A percentile compares a stretch with the other conserved stretches of the same genome.
phyloP scores from a whole-genome alignment of 1,140 invertebrate species.

The Bradysia coprophila region DNA sequence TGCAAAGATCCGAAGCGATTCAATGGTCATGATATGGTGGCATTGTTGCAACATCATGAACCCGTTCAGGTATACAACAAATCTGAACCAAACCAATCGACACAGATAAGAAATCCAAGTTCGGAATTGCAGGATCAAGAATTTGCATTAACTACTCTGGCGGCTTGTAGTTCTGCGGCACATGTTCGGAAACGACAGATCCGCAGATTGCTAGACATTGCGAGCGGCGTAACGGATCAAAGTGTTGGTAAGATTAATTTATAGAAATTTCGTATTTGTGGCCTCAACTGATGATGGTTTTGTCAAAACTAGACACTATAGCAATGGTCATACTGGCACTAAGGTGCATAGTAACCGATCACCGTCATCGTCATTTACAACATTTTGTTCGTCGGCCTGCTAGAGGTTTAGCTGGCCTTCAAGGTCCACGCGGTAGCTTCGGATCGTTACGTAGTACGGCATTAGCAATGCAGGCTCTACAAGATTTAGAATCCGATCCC shows the following conservation, averaged over 20 bases:
- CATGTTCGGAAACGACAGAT: constrained; percentile 64
- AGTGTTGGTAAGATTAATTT: constrained; percentile 38
- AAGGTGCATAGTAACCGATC: constrained; percentile 67
- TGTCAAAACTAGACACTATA: constrained; percentile 72
- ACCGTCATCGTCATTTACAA: constrained; percentile 55
- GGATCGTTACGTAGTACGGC: constrained; percentile 64
- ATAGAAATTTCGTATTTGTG: neutral
- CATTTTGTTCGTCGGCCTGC: constrained; percentile 57
- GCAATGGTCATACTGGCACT: constrained; percentile 66
- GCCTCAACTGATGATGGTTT: too few relatives aligned
- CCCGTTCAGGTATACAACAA: constrained; percentile 49
- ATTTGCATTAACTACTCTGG: constrained; percentile 42
- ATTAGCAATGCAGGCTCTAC: constrained; percentile 55
- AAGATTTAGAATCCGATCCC: constrained; percentile 43
- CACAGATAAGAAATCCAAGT: constrained; percentile 21
- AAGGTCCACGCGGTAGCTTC: constrained; percentile 60
- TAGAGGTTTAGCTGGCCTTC: constrained; percentile 49
- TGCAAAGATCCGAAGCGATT: constrained; percentile 68
- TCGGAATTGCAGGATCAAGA: constrained; percentile 43
- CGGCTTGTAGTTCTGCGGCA: constrained; percentile 58
- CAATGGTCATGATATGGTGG: constrained; percentile 59
- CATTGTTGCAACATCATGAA: constrained; percentile 50
- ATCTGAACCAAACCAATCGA: constrained; percentile 31
- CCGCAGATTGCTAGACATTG: constrained; percentile 52
- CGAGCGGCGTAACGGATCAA: constrained; percentile 52